Conservation (phyloP, 2,888 invertebrate species). For the Zygogramma bicolorata region DNA sequence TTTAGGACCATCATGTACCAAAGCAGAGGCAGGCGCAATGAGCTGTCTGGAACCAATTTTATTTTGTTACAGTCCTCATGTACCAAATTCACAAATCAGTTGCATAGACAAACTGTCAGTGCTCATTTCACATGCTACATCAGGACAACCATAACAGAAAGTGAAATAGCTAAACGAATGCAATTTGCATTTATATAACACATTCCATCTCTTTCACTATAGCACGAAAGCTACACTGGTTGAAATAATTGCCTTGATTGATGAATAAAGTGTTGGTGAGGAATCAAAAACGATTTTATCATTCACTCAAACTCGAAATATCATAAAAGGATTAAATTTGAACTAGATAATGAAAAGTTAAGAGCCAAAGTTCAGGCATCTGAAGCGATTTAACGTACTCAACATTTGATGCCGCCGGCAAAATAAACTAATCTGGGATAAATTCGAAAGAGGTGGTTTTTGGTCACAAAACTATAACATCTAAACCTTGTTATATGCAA, state of each 20-base stretch:
- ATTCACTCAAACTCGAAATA: not conserved
- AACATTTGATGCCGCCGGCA: slow-evolving; percentile 15
- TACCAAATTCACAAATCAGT: not conserved
- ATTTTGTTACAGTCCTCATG: no score
- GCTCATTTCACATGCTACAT: not conserved
- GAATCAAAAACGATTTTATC: slow-evolving; percentile 1
- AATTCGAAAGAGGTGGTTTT: slow-evolving; percentile 35
- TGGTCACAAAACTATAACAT: slow-evolving; percentile 39
- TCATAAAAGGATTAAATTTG: slow-evolving; percentile 18
- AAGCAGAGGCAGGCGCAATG: no score
- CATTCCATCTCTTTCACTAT: not conserved
- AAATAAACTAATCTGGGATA: slow-evolving; percentile 42
- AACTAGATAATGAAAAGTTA: slow-evolving; percentile 30
- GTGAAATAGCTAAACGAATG: not conserved
- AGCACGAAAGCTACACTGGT: not conserved
- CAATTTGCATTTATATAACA: not conserved
- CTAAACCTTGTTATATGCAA: slow-evolving; percentile 53
- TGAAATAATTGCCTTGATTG: not conserved
- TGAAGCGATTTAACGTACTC: slow-evolving; percentile 13
- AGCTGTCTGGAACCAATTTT: no score
- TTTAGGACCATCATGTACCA: no score
- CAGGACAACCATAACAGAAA: not conserved
- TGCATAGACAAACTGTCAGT: not conserved
- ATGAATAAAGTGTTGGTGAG: not conserved
- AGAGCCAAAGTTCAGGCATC: slow-evolving; percentile 21